phyloP scores from a whole-genome alignment of 2,113 vertebrate genomes.

The Microtus montanus region DNA sequence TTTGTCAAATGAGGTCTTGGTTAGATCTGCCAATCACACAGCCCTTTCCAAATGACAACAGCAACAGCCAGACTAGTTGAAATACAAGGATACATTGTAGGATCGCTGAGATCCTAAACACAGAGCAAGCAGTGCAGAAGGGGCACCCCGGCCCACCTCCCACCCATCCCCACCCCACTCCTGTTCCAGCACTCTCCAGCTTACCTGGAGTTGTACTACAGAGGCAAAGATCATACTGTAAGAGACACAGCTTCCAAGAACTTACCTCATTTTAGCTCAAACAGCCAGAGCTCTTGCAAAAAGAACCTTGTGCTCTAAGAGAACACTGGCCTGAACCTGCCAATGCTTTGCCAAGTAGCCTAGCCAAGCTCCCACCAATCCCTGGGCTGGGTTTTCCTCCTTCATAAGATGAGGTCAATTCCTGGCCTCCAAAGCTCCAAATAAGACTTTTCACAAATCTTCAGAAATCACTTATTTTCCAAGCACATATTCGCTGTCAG shows the following conservation, averaged over 20 bases:
- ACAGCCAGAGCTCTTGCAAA: neutral
- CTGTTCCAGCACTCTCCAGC: neutral
- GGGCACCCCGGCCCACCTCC: too few relatives aligned
- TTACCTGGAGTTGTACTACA: neutral
- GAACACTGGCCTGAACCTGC: neutral
- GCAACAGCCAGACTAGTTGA: neutral
- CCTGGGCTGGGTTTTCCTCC: neutral
- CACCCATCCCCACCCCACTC: too few relatives aligned
- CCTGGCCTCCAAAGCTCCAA: neutral
- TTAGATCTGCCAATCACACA: neutral
- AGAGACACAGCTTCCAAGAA: constrained; percentile 3
- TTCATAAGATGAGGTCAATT: neutral
- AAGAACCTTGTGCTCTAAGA: neutral
- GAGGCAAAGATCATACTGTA: neutral
- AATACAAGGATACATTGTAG: neutral
- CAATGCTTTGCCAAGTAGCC: neutral
- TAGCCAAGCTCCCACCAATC: neutral
- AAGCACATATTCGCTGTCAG: neutral
- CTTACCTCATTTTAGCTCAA: neutral
- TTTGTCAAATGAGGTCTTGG: neutral
- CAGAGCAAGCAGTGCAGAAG: neutral
- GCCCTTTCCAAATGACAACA: neutral
- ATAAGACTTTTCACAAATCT: neutral
- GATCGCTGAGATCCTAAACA: too few relatives aligned
- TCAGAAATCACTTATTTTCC: neutral